These are phyloP conservation scores for Toxostoma redivivum DNA, from an alignment of 2,113 vertebrate species.

Conservation along the genomic window DNA sequence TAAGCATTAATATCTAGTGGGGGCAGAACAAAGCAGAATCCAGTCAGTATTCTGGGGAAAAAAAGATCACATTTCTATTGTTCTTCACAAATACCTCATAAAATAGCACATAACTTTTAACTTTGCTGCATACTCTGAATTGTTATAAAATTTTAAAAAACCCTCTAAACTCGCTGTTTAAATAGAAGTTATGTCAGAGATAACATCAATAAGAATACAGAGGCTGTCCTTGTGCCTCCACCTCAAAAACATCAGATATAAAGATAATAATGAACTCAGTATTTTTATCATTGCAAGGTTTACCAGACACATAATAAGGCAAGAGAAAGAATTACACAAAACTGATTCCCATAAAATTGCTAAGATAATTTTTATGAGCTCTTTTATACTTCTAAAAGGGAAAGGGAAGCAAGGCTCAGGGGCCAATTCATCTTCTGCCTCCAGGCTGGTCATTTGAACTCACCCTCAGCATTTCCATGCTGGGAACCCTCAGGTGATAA, in stretches of 20 bases:
- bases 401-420: neutral
- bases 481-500: neutral
- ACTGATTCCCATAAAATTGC: neutral
- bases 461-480: neutral
- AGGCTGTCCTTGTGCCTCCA: neutral
- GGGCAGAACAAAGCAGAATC: conserved; percentile 28
- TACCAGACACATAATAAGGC: neutral
- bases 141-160: neutral
- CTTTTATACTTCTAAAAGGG: neutral
- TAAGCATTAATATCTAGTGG: neutral
- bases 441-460: conserved; percentile 26
- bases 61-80: neutral
- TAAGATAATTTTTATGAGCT: neutral
- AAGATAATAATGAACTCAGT: neutral
- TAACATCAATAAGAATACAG: neutral
- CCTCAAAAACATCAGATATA: neutral
- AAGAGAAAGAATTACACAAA: neutral
- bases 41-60: neutral
- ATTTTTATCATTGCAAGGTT: neutral
- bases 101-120: neutral
- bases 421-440: conserved; percentile 1
- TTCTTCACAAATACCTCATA: neutral
- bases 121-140: neutral
- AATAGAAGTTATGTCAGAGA: neutral
- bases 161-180: neutral